phyloP scores from a whole-genome alignment of 2,888 invertebrate genomes.

The Galeruca laticollis region DNA sequence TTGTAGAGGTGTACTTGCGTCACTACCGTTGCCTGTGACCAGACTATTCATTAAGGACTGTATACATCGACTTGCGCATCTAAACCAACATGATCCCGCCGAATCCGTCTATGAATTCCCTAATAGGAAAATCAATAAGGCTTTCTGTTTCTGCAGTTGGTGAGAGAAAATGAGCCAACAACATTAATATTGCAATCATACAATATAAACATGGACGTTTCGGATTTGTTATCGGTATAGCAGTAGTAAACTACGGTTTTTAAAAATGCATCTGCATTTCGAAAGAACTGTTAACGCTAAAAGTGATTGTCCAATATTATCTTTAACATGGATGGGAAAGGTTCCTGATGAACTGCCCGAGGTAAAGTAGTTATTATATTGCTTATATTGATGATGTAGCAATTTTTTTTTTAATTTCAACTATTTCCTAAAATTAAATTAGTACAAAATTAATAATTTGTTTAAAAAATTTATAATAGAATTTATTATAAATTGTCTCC shows the following conservation, averaged over 20 bases:
- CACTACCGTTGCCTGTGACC: no score
- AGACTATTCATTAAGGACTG: neutral
- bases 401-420: no score
- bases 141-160: constrained; percentile 51
- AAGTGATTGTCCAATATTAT: constrained; percentile 94
- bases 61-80: neutral
- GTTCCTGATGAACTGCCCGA: constrained; percentile 95
- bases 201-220: constrained; percentile 17
- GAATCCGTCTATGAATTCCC: constrained; percentile 41
- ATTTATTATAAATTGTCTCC: no score
- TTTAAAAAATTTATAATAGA: no score
- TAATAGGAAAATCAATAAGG: constrained; percentile 62
- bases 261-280: constrained; percentile 92
- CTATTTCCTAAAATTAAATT: no score
- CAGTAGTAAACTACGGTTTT: neutral
- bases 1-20: no score
- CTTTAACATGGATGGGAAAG: constrained; percentile 98
- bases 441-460: no score
- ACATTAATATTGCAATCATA: constrained; percentile 23
- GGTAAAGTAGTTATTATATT: constrained; percentile 72
- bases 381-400: neutral
- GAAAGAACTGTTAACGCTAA: constrained; percentile 93
- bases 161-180: neutral
- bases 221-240: neutral
- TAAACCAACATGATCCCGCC: constrained; percentile 13